Percentiles rank a stretch among this genome's conserved stretches.
These are phyloP conservation scores for Eupleurogrammus muticus DNA, from an alignment of 2,797 vertebrate genomes.

Conservation along the genomic window DNA sequence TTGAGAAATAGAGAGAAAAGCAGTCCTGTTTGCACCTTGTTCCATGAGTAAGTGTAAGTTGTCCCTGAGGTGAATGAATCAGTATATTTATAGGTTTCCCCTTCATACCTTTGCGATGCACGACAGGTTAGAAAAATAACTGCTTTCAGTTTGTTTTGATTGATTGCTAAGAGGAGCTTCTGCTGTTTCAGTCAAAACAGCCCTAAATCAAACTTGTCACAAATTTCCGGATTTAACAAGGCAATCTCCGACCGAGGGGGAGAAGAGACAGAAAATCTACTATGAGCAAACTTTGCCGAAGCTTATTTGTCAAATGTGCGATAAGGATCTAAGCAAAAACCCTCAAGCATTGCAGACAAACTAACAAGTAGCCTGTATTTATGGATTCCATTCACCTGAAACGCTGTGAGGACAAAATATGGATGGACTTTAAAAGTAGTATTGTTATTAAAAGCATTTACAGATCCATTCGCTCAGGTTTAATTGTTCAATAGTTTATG, in stretches of 20 bases:
- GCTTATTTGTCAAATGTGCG: conserved; percentile 48
- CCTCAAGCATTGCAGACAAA: conserved; percentile 15
- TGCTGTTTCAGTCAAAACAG: conserved; percentile 86
- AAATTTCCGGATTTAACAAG: conserved; percentile 82
- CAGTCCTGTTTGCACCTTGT: conserved; percentile 27
- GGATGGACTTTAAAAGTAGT: conserved; percentile 1
- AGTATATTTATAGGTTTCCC: conserved; percentile 79
- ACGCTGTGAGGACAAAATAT: conserved; percentile 10
- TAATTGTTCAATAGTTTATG: background rate
- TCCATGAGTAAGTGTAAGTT: conserved; percentile 54
- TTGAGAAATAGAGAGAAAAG: conserved; percentile 10
- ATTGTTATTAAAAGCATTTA: background rate
- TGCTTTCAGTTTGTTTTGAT: conserved; percentile 84
- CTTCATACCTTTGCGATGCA: conserved; percentile 76
- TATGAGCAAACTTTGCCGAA: conserved; percentile 43
- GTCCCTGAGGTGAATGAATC: conserved; percentile 58
- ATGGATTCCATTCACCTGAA: conserved; percentile 17
- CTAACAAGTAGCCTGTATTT: conserved; percentile 39
- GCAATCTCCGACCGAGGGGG: conserved; percentile 50
- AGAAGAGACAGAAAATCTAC: conserved; percentile 64
- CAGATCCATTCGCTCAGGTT: background rate
- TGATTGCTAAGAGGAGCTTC: conserved; percentile 83
- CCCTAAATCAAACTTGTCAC: conserved; percentile 86
- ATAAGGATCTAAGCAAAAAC: conserved; percentile 63
- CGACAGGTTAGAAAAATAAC: conserved; percentile 84